These are phyloP conservation scores for Cryptus armator DNA, from an alignment of 2,888 invertebrate species.

Conservation along the genomic window DNA sequence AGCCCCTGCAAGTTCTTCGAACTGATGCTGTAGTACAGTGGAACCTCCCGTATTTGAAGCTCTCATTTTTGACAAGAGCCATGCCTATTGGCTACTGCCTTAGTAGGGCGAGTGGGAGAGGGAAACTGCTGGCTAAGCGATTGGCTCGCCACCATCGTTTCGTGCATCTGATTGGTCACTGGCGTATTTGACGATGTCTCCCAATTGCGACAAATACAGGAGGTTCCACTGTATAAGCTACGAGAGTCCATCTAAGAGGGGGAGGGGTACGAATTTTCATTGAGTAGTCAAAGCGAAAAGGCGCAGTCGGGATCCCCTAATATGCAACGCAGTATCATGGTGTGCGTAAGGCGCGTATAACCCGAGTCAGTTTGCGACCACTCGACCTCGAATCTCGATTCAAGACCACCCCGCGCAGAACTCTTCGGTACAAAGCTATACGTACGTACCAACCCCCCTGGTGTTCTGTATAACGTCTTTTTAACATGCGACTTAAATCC, in stretches of 20 bases:
- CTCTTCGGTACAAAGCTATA: slow-evolving; percentile 54
- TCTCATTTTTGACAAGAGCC: too few species aligned
- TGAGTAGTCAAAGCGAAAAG: slow-evolving; percentile 38
- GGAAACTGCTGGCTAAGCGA: too few species aligned
- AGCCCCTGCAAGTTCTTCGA: slow-evolving; percentile 35
- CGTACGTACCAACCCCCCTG: slow-evolving; percentile 48
- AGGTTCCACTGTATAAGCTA: neutral
- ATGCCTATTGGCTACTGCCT: too few species aligned
- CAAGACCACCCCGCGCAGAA: slow-evolving; percentile 69
- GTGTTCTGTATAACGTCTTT: slow-evolving; percentile 59
- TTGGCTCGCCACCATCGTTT: too few species aligned
- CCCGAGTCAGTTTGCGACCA: slow-evolving; percentile 35
- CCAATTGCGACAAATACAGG: too few species aligned
- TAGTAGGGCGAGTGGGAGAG: too few species aligned
- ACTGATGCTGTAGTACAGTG: slow-evolving; percentile 28
- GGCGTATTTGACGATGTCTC: too few species aligned
- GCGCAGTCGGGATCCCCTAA: slow-evolving; percentile 18
- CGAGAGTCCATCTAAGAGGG: slow-evolving; percentile 3
- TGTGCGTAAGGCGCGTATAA: slow-evolving; percentile 20
- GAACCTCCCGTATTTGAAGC: too few species aligned
- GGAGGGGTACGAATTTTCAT: slow-evolving; percentile 19
- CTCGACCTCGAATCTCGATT: slow-evolving; percentile 74
- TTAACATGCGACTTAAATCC: slow-evolving; percentile 64
- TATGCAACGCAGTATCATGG: slow-evolving; percentile 13
- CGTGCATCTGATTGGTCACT: too few species aligned